Evolutionary conservation across 1,140 invertebrate species (phyloP).

Genomic region (Cyrtorhinus lividipennis): DNA sequence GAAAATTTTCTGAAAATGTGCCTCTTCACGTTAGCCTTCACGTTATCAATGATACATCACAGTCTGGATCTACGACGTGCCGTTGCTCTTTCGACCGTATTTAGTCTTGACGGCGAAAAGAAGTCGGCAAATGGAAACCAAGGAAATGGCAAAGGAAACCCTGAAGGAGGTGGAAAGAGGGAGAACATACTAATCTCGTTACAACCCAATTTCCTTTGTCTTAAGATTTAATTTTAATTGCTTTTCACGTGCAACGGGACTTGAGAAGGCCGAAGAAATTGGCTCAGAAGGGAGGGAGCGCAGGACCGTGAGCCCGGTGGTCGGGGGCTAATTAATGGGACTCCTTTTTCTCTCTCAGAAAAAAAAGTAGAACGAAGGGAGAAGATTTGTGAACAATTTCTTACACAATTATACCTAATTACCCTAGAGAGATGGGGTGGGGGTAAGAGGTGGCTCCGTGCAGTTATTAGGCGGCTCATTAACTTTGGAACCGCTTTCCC

Average conservation of each 20-base stretch:
- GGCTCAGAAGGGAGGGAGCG: not conserved
- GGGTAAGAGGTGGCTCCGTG: conserved; percentile 26
- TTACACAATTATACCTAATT: conserved; percentile 21
- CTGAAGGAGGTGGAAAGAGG: not conserved
- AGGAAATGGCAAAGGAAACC: too few species aligned
- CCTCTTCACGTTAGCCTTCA: too few species aligned
- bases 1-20: too few species aligned
- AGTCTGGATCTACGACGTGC: too few species aligned
- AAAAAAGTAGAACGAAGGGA: not conserved
- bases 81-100: too few species aligned
- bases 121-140: too few species aligned
- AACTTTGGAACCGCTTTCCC: conserved; percentile 5
- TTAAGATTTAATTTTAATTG: conserved; percentile 27
- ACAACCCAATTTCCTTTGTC: conserved; percentile 26
- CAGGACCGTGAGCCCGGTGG: not conserved
- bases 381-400: conserved; percentile 24
- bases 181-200: conserved; percentile 14
- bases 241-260: conserved; percentile 24
- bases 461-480: conserved; percentile 28
- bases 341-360: conserved; percentile 17
- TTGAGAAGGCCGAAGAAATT: conserved; percentile 17
- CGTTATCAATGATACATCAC: too few species aligned
- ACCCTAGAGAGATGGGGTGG: conserved; percentile 3
- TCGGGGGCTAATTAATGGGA: conserved; percentile 23
- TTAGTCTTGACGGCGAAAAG: too few species aligned